Percentiles rank a stretch among this genome's conserved stretches.
Evolutionary conservation across 37 sponge, comb jelly and placozoan genomes (phyloP).

Genomic region (Hexactinellida sp.): DNA sequence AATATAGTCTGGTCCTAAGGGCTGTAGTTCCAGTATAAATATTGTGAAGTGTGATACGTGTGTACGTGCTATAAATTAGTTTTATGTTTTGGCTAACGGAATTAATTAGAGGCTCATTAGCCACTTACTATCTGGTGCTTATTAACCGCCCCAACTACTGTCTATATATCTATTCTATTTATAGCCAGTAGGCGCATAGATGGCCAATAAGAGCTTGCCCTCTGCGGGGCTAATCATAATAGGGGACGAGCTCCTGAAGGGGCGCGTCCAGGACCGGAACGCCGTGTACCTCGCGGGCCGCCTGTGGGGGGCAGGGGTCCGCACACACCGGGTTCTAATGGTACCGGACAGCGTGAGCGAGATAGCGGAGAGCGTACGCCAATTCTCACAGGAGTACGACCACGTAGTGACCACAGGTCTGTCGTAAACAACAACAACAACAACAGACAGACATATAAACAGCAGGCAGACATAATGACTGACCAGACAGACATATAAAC

Average conservation of each 20-base stretch:
- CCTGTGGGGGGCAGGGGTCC: conserved; percentile 52
- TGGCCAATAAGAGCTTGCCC: not conserved
- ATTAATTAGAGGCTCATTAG: too few species aligned
- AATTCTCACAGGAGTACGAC: conserved; percentile 24
- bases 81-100: too few species aligned
- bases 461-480: too few species aligned
- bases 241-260: conserved; percentile 80
- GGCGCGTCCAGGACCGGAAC: conserved; percentile 61
- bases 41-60: too few species aligned
- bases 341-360: conserved; percentile 39
- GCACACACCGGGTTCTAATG: conserved; percentile 18
- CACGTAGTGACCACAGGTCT: conserved; percentile 46
- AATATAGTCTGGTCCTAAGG: too few species aligned
- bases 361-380: conserved; percentile 42
- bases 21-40: too few species aligned
- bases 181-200: not conserved
- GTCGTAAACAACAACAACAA: not conserved
- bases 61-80: too few species aligned
- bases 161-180: not conserved
- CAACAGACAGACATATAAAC: too few species aligned
- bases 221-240: conserved; percentile 22
- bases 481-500: too few species aligned
- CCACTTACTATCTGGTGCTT: too few species aligned
- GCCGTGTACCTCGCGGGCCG: conserved; percentile 52
- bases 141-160: too few species aligned